phyloP scores from a whole-genome alignment of 2,797 vertebrate genomes.

The Pseudomugil gertrudae region DNA sequence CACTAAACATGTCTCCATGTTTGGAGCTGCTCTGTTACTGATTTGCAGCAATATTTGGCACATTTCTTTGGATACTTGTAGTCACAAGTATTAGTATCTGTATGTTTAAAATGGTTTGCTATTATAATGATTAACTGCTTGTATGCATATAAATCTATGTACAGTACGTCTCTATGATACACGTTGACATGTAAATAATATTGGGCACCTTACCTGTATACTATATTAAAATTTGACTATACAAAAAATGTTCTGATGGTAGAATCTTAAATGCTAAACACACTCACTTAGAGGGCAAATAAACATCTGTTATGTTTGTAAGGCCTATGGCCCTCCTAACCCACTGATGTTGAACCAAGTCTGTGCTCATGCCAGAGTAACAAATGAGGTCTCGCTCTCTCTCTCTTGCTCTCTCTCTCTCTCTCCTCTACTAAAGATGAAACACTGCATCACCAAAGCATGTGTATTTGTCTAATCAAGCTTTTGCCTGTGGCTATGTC shows the following conservation, averaged over 20 bases:
- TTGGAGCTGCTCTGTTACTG: slow-evolving; percentile 54
- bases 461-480: slow-evolving; percentile 81
- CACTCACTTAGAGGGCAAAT: slow-evolving; percentile 71
- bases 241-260: slow-evolving; percentile 70
- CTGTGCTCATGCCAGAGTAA: slow-evolving; percentile 68
- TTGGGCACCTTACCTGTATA: slow-evolving; percentile 17
- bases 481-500: slow-evolving; percentile 69
- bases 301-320: slow-evolving; percentile 76
- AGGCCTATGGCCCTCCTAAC: slow-evolving; percentile 74
- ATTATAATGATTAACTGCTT: slow-evolving; percentile 10
- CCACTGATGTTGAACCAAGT: slow-evolving; percentile 78
- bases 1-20: slow-evolving; percentile 78
- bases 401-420: slow-evolving; percentile 41
- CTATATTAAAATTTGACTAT: slow-evolving; percentile 54
- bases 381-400: slow-evolving; percentile 71
- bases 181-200: slow-evolving; percentile 1
- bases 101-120: background rate
- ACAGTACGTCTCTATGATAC: background rate
- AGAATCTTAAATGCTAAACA: slow-evolving; percentile 55
- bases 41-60: slow-evolving; percentile 42
- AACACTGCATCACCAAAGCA: slow-evolving; percentile 81
- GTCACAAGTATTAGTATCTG: background rate
- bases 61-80: slow-evolving; percentile 9
- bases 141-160: background rate
- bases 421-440: slow-evolving; percentile 78